phyloP scores from a whole-genome alignment of 2,113 vertebrate genomes.

The Ellobius talpinus region DNA sequence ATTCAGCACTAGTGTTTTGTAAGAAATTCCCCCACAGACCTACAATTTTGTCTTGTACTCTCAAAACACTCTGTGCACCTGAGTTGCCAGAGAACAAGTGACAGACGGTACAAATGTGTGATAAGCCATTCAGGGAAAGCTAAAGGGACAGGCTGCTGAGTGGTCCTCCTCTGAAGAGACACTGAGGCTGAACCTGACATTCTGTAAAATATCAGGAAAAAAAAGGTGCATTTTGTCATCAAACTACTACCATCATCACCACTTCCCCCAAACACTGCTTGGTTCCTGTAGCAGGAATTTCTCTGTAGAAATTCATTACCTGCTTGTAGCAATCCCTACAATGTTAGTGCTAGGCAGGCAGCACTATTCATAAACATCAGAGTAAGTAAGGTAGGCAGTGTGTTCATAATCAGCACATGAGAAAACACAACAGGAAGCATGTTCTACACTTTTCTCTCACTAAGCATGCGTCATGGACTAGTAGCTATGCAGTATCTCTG shows the following conservation, averaged over 20 bases:
- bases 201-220: conserved; percentile 3
- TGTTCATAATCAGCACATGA: neutral
- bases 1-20: neutral
- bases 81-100: neutral
- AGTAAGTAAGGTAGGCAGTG: neutral
- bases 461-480: neutral
- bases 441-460: neutral
- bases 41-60: neutral
- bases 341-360: neutral
- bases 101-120: neutral
- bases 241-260: neutral
- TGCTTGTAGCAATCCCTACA: neutral
- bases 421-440: neutral
- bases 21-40: neutral
- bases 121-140: neutral
- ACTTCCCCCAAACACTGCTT: neutral
- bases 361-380: neutral
- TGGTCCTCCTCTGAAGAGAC: neutral
- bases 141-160: neutral
- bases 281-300: neutral
- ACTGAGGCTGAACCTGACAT: neutral
- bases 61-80: neutral
- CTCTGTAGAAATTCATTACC: neutral
- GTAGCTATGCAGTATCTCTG: too few species aligned
- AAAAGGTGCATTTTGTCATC: neutral